A percentile compares a stretch with the other conserved stretches of the same genome.
Evolutionary conservation across 2,113 vertebrate genomes (phyloP).

Genomic region (Pluvianellus socialis): DNA sequence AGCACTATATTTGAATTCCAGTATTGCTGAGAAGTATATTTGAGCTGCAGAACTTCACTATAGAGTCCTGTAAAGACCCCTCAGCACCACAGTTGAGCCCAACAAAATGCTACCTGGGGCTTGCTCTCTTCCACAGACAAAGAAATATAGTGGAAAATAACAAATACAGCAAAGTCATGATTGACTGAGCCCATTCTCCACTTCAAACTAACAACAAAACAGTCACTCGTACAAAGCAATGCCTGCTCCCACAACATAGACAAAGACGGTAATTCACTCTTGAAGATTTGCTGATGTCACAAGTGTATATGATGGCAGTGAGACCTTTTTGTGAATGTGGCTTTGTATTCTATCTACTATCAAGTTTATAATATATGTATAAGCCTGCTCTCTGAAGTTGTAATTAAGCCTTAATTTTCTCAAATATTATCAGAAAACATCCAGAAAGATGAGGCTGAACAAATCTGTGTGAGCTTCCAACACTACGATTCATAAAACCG

Average conservation of each 20-base stretch:
- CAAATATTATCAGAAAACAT: not conserved
- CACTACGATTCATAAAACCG: rapidly evolving
- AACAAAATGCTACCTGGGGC: not conserved
- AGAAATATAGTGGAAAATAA: not conserved
- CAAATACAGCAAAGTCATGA: not conserved
- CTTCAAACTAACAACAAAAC: not conserved
- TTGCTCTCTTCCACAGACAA: not conserved
- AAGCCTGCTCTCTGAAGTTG: not conserved
- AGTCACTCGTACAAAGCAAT: not conserved
- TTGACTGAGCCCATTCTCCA: not conserved
- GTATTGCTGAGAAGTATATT: not conserved
- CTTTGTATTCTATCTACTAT: constrained; percentile 62
- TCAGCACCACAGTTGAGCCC: not conserved
- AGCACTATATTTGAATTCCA: not conserved
- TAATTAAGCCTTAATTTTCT: constrained; percentile 48
- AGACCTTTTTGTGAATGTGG: constrained; percentile 49
- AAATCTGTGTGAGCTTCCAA: not conserved
- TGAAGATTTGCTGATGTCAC: constrained; percentile 54
- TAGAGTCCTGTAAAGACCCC: not conserved
- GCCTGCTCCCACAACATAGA: constrained; percentile 26
- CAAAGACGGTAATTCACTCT: constrained; percentile 73
- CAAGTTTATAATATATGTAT: not conserved
- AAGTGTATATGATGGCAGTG: constrained; percentile 40
- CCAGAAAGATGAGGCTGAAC: not conserved
- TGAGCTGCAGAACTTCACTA: not conserved